Percentiles rank a stretch among this genome's conserved stretches.
Evolutionary conservation across 2,888 invertebrate species (phyloP).

Genomic region (Leptopilina drosophilae): DNA sequence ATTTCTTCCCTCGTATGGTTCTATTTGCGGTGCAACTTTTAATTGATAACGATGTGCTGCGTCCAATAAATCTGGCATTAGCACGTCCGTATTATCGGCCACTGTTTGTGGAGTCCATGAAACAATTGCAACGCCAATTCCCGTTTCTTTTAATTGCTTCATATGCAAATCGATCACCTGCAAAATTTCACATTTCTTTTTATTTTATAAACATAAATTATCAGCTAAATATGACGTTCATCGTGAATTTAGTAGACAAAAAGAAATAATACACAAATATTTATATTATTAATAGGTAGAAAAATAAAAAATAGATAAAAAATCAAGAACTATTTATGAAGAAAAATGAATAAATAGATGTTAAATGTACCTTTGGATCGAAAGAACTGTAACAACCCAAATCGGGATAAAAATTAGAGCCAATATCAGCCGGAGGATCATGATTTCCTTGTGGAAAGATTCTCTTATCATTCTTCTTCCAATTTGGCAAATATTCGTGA

Average conservation of each 20-base stretch:
- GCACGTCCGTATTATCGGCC: constrained; percentile 74
- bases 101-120: constrained; percentile 79
- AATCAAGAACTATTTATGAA: too few species aligned
- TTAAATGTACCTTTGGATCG: constrained; percentile 76
- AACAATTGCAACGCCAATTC: constrained; percentile 78
- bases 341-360: not conserved
- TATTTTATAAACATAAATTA: constrained; percentile 4
- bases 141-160: constrained; percentile 80
- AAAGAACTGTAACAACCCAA: constrained; percentile 79
- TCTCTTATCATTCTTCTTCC: constrained; percentile 74
- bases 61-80: constrained; percentile 74
- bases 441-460: constrained; percentile 78
- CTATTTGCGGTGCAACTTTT: constrained; percentile 81
- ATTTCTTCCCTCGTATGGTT: constrained; percentile 79
- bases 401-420: constrained; percentile 79
- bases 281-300: too few species aligned
- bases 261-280: not conserved
- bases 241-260: too few species aligned
- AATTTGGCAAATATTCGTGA: constrained; percentile 71
- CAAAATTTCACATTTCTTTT: not conserved
- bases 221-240: not conserved
- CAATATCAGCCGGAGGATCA: constrained; percentile 79
- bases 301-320: constrained; percentile 55
- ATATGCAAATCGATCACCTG: constrained; percentile 78
- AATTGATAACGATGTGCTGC: constrained; percentile 77